Evolutionary conservation across 2,888 invertebrate species (phyloP).

Genomic region (Bembecia ichneumoniformis): DNA sequence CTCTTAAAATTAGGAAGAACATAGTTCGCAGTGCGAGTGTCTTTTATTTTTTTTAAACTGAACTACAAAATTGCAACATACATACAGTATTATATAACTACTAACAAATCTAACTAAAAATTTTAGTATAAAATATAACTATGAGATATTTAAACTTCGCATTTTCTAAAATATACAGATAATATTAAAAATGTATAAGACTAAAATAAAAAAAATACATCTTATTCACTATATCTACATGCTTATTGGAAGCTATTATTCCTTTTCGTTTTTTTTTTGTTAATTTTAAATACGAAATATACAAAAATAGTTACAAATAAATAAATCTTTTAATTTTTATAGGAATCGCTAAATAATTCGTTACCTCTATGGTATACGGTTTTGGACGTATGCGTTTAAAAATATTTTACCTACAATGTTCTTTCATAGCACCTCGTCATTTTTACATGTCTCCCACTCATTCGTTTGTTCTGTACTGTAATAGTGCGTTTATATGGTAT

Average conservation of each 20-base stretch:
- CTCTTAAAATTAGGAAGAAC: conserved; percentile 66
- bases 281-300: conserved; percentile 44
- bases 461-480: too few relatives aligned
- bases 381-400: conserved; percentile 27
- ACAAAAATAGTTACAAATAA: conserved; percentile 68
- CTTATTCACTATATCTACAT: conserved; percentile 60
- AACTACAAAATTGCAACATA: conserved; percentile 46
- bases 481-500: too few relatives aligned
- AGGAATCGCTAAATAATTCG: conserved; percentile 40
- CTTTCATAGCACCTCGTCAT: conserved; percentile 34
- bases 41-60: conserved; percentile 24
- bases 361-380: conserved; percentile 31
- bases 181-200: conserved; percentile 30
- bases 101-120: conserved; percentile 39
- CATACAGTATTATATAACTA: conserved; percentile 18
- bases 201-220: conserved; percentile 32
- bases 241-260: conserved; percentile 51
- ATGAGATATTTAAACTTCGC: conserved; percentile 57
- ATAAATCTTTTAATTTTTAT: conserved; percentile 48
- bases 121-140: conserved; percentile 53
- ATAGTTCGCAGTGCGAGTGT: conserved; percentile 61
- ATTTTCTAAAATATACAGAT: conserved; percentile 62
- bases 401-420: conserved; percentile 20
- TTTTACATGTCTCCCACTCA: neutral
- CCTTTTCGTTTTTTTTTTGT: conserved; percentile 29